Conservation (phyloP, 2,888 invertebrate species). For the Carpatolechia fugitivella region DNA sequence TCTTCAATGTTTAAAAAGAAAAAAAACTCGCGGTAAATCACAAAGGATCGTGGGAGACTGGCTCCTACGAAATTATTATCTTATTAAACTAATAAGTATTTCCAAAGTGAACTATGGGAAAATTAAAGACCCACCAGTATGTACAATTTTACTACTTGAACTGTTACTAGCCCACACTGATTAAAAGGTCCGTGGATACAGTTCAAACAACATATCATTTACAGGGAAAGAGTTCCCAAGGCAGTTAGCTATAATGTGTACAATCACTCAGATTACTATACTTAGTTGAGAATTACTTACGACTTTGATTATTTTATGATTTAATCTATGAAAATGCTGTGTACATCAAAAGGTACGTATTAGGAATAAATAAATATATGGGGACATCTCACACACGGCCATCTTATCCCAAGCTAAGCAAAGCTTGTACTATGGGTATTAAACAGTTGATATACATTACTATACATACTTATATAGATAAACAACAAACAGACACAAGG, state of each 20-base stretch:
- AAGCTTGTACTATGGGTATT: too few relatives aligned
- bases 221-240: background rate
- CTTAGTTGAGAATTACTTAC: background rate
- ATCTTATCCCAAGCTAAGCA: too few relatives aligned
- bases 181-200: background rate
- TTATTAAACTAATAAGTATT: conserved; percentile 2
- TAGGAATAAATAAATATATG: too few relatives aligned
- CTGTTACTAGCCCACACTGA: background rate
- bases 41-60: background rate
- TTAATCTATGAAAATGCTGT: background rate
- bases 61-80: background rate
- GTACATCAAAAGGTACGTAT: background rate
- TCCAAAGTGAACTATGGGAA: background rate
- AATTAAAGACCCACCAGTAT: background rate
- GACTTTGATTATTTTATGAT: background rate
- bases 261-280: background rate
- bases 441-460: too few relatives aligned
- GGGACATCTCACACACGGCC: too few relatives aligned
- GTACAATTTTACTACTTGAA: background rate
- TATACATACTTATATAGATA: too few relatives aligned
- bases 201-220: background rate
- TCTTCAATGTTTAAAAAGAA: too few relatives aligned
- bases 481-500: too few relatives aligned
- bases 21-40: background rate
- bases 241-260: background rate